Evolutionary conservation across 2,888 invertebrate species (phyloP), one percentile per base, ranked within the genome.

Genomic region (Asteroscopus sphinx): DNA sequence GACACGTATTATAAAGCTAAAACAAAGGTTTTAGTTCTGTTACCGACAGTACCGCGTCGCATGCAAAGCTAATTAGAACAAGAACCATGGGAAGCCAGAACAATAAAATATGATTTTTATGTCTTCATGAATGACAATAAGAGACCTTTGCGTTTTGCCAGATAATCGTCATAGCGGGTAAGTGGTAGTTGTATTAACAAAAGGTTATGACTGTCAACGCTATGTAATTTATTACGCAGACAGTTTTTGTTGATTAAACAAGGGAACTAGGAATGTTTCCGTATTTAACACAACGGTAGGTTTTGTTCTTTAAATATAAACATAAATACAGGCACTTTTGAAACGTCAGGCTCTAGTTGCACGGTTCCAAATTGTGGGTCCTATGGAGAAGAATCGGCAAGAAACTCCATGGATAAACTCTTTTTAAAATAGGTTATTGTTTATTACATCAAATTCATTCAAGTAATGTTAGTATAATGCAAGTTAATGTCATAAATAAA

Each of bases 41-140:
- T n/a, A 1, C 21, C 36, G 40, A 60, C 41, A 7, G 62, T 71
- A 62, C 68, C 12, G 13, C 7, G 5, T 61, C 61, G 74, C 73
- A 68, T 69, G 69, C 65, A 68, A 73, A 71, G 58, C 42, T 69
- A 77, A 79, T 77, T 73, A 71, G 59, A 56, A 55, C n/a, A 56
- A 40, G 46, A 65, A 30, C 49, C 75, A 69, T 82, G 82, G 70
- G 82, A 82, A 81, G 12, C 40, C 7, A 48, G 41, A 67, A 81
- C 79, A 82, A 80, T 81, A 67, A 63, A 48, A 54, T 57, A 58
- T 36, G 39, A 49, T 58, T 68, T 61, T 71, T 68, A 60, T 63
- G 51, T 52, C 58, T 61, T 55, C 56, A 49, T 32, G 21, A 40
- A 46, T 52, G 59, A 71, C 60, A 70, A 56, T 55, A 32, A 26